phyloP scores from a whole-genome alignment of 2,113 vertebrate genomes.

The Salvelinus sp. region DNA sequence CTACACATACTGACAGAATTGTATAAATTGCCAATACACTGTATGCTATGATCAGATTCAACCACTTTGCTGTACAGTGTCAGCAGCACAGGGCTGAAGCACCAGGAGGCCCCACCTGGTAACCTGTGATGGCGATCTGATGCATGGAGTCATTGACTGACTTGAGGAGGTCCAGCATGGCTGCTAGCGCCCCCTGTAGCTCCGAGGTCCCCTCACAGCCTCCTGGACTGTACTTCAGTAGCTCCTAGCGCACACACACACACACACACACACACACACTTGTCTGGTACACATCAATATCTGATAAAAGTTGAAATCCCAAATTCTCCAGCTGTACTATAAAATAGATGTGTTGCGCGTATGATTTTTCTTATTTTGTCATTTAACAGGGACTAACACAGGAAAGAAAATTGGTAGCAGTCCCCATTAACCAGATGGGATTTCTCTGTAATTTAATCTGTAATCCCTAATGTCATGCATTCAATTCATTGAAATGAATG shows the following conservation, averaged over 20 bases:
- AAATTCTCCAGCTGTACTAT: too few relatives aligned
- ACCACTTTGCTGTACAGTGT: too few relatives aligned
- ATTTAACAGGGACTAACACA: neutral
- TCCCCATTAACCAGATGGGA: too few relatives aligned
- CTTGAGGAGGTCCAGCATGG: slow-evolving; percentile 93
- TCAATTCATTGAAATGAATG: neutral
- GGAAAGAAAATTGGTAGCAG: neutral
- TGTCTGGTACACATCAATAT: too few relatives aligned
- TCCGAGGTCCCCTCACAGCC: slow-evolving; percentile 81
- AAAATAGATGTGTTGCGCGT: too few relatives aligned
- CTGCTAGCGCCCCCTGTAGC: slow-evolving; percentile 87
- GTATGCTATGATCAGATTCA: too few relatives aligned
- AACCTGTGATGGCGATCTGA: slow-evolving; percentile 95
- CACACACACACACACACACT: too few relatives aligned
- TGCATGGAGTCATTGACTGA: slow-evolving; percentile 99
- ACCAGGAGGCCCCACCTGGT: slow-evolving; percentile 76
- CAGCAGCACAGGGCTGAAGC: slow-evolving; percentile 58
- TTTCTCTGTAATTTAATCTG: neutral
- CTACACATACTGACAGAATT: too few relatives aligned
- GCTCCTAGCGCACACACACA: slow-evolving; percentile 73
- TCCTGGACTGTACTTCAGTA: slow-evolving; percentile 85
- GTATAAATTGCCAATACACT: too few relatives aligned
- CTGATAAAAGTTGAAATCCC: too few relatives aligned
- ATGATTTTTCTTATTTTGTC: neutral
- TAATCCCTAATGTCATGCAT: neutral